Evolutionary conservation across 2,113 vertebrate genomes (phyloP).

Genomic region (Zosterops borbonicus): DNA sequence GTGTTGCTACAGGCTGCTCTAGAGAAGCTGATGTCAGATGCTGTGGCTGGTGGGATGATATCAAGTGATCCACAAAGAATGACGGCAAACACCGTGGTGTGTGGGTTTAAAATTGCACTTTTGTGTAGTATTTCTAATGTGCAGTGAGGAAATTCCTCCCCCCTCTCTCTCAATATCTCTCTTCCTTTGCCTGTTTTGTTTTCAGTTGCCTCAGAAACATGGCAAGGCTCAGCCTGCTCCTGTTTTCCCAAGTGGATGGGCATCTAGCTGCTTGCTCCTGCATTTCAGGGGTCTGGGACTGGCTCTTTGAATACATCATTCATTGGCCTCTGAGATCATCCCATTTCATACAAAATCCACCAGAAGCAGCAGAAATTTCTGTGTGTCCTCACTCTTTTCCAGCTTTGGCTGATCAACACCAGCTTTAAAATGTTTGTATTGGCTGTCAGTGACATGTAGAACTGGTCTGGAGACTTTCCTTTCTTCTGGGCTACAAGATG

Average conservation of each 20-base stretch:
- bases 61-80: not conserved
- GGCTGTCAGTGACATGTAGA: not conserved
- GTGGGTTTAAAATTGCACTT: not conserved
- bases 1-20: not conserved
- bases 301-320: not conserved
- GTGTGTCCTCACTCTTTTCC: not conserved
- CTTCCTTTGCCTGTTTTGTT: not conserved
- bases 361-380: not conserved
- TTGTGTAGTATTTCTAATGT: not conserved
- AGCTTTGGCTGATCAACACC: not conserved
- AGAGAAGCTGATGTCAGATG: not conserved
- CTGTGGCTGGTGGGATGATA: not conserved
- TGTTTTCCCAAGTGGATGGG: not conserved
- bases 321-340: not conserved
- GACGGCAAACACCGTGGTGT: not conserved
- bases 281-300: not conserved
- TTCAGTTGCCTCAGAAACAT: not conserved
- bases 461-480: not conserved
- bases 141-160: not conserved
- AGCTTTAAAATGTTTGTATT: not conserved
- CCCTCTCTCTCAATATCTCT: not conserved
- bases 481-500: not conserved
- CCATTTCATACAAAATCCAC: not conserved
- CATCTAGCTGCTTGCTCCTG: constrained; percentile 8
- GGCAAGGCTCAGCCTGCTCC: not conserved